phyloP scores from a whole-genome alignment of 30 jellyfish, hydroid and myxozoan genomes.

The Clytia hemisphaerica region DNA sequence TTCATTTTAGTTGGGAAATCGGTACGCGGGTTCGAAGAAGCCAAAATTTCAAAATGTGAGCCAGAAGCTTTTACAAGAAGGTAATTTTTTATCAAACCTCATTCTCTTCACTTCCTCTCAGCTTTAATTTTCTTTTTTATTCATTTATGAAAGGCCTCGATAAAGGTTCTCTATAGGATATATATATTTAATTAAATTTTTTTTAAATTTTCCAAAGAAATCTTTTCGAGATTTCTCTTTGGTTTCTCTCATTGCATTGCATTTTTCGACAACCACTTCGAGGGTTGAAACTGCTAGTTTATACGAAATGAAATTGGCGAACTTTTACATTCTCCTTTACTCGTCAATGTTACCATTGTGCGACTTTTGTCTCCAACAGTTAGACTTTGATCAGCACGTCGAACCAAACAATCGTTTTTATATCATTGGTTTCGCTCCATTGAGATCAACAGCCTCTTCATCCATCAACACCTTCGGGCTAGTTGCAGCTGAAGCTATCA shows the following conservation, averaged over 20 bases:
- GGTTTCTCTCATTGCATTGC: background rate
- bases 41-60: slow-evolving; percentile 79
- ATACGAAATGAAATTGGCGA: too few species aligned
- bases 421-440: background rate
- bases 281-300: too few species aligned
- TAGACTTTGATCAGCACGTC: background rate
- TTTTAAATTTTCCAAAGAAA: background rate
- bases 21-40: slow-evolving; percentile 76
- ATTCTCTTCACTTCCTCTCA: background rate
- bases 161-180: too few species aligned
- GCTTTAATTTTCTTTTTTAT: background rate
- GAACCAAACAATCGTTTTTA: background rate
- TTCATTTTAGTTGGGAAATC: slow-evolving; percentile 57
- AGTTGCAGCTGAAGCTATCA: background rate
- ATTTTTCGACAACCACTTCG: too few species aligned
- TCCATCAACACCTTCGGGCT: background rate
- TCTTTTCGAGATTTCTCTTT: background rate
- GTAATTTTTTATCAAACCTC: slow-evolving; percentile 7
- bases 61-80: slow-evolving; percentile 69
- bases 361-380: too few species aligned
- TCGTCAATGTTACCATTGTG: too few species aligned
- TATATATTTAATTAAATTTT: too few species aligned
- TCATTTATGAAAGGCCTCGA: background rate
- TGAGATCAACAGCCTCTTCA: background rate
- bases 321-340: too few species aligned